A percentile compares a stretch with the other conserved stretches of the same genome.
phyloP scores from a whole-genome alignment of 2,888 invertebrate genomes.

The Ophioninae sp. region DNA sequence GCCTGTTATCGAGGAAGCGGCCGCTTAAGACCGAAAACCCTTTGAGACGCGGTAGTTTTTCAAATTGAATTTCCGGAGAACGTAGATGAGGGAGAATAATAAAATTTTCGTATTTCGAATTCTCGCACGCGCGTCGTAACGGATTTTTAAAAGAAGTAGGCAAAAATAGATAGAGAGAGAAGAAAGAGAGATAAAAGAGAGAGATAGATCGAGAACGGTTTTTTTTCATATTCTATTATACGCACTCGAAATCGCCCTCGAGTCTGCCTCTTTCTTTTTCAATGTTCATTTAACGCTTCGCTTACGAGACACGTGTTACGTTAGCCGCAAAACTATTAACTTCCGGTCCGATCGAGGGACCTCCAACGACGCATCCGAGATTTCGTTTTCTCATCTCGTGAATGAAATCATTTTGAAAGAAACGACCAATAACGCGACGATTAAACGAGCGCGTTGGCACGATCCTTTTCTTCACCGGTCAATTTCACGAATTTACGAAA shows the following conservation, averaged over 20 bases:
- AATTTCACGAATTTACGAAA: background rate
- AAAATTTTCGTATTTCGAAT: conserved; percentile 31
- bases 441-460: background rate
- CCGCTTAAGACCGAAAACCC: conserved; percentile 71
- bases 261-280: background rate
- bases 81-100: conserved; percentile 17
- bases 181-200: background rate
- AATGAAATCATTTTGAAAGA: background rate
- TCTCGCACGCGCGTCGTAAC: conserved; percentile 13
- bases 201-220: no score
- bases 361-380: conserved; percentile 8
- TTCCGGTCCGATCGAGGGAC: background rate
- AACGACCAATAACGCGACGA: background rate
- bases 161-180: background rate
- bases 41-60: conserved; percentile 17
- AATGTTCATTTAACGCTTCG: conserved; percentile 22
- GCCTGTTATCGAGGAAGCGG: conserved; percentile 75
- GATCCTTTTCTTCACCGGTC: background rate
- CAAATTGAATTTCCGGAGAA: conserved; percentile 24
- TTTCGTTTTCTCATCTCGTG: background rate
- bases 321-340: background rate
- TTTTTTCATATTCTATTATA: conserved; percentile 12
- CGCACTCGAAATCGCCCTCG: conserved; percentile 1
- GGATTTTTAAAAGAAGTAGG: background rate
- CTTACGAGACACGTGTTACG: conserved; percentile 1